These are phyloP conservation scores for Orbicella faveolata DNA, from an alignment of 64 coral and sea anemone genomes.

Conservation along the genomic window DNA sequence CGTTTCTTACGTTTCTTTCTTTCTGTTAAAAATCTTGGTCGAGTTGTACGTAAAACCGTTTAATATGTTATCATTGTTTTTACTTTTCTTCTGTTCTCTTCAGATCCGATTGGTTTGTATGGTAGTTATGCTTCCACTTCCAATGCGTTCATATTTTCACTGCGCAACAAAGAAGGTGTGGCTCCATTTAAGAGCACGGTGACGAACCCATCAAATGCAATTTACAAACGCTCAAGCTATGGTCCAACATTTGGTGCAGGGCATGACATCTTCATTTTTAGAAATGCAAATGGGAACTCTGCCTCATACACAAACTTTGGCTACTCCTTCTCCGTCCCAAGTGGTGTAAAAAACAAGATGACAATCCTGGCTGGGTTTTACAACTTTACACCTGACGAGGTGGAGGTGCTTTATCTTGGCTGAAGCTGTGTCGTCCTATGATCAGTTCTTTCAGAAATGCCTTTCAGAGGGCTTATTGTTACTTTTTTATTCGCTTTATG, in stretches of 20 bases:
- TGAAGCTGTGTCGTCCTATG: neutral
- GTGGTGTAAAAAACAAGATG: neutral
- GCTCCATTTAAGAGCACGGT: neutral
- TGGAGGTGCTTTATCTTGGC: neutral
- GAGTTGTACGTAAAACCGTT: no score
- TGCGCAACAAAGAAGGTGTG: neutral
- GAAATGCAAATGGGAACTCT: neutral
- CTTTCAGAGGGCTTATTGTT: no score
- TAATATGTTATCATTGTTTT: no score
- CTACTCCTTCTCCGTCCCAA: neutral
- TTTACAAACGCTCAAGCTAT: neutral
- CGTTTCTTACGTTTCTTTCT: no score
- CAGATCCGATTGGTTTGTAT: no score
- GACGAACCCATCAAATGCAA: neutral
- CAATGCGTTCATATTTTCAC: neutral
- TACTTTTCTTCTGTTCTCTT: no score
- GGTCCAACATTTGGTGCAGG: neutral
- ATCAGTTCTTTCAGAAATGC: no score
- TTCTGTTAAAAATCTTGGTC: no score
- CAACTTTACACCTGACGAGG: neutral
- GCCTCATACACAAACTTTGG: neutral
- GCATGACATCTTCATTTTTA: neutral
- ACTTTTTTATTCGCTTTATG: no score
- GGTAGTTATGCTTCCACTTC: neutral
- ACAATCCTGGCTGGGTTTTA: neutral